These are phyloP conservation scores for Upupa epops DNA, from an alignment of 2,113 vertebrate genomes.

Conservation along the genomic window DNA sequence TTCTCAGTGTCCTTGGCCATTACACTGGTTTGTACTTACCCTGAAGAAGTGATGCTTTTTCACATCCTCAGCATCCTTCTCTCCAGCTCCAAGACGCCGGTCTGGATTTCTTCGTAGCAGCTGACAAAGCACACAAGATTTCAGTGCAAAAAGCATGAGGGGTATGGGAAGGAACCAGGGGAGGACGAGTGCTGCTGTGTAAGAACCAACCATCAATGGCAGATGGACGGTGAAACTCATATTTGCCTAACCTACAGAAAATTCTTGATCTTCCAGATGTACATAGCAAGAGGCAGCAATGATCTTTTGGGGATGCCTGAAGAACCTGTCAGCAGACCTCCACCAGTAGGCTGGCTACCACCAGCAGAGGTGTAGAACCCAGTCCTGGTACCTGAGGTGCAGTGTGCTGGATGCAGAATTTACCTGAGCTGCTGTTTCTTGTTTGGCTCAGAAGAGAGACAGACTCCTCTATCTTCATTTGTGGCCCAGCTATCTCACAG, in stretches of 20 bases:
- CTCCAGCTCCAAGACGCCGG: conserved; percentile 92
- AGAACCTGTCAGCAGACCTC: background rate
- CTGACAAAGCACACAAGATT: conserved; percentile 66
- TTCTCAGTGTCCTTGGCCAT: background rate
- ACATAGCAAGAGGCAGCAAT: rapidly evolving
- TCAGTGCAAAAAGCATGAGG: background rate
- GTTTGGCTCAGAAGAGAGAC: background rate
- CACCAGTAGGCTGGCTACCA: background rate
- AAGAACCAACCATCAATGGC: background rate
- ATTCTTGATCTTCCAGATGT: background rate
- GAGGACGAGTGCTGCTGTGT: background rate
- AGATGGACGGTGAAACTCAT: background rate
- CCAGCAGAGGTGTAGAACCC: background rate
- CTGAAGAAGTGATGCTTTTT: conserved; percentile 98
- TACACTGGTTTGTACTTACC: conserved; percentile 70
- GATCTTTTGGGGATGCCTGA: background rate
- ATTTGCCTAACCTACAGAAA: background rate
- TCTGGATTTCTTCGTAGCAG: conserved; percentile 95
- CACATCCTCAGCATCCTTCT: conserved; percentile 95
- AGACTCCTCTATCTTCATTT: background rate
- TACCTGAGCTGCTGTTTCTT: background rate
- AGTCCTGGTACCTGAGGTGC: background rate
- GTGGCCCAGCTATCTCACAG: background rate
- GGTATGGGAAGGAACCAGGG: background rate
- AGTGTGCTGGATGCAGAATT: background rate